Percentiles rank a stretch among this genome's conserved stretches.
Evolutionary conservation across 2,113 vertebrate species (phyloP).

Genomic region (Thermophis baileyi): DNA sequence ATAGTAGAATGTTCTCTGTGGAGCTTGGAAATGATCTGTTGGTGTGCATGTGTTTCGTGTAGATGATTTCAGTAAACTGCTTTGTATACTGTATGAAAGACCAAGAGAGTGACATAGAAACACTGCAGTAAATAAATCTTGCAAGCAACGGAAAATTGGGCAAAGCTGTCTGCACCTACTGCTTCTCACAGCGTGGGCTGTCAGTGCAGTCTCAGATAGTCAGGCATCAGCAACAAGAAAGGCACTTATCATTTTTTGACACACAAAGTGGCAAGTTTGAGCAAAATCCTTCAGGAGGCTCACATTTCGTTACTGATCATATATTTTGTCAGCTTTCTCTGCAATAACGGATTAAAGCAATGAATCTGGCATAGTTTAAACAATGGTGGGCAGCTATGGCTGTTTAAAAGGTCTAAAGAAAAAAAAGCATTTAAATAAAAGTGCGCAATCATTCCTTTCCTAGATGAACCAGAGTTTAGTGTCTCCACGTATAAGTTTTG

Average conservation of each 20-base stretch:
- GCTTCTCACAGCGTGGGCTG: background rate
- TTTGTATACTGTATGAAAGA: background rate
- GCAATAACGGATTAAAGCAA: background rate
- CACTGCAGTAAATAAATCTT: background rate
- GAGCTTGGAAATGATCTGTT: background rate
- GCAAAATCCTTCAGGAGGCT: background rate
- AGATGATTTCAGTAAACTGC: background rate
- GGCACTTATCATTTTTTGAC: background rate
- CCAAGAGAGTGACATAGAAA: background rate
- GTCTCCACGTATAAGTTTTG: constrained; percentile 56
- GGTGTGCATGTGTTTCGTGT: background rate
- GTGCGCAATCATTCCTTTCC: background rate
- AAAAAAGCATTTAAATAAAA: background rate
- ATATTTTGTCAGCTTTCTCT: background rate
- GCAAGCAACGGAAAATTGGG: background rate
- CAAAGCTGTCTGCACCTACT: background rate
- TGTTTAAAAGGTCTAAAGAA: background rate
- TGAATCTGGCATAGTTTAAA: background rate
- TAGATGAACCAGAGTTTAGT: constrained; percentile 28
- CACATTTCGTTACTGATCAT: background rate
- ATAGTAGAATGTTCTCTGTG: background rate
- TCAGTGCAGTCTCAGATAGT: background rate
- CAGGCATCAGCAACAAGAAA: background rate
- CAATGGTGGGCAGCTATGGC: background rate
- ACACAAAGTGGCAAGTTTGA: background rate